phyloP scores from a whole-genome alignment of 1,140 invertebrate species.

The Lasioglossum albipes region DNA sequence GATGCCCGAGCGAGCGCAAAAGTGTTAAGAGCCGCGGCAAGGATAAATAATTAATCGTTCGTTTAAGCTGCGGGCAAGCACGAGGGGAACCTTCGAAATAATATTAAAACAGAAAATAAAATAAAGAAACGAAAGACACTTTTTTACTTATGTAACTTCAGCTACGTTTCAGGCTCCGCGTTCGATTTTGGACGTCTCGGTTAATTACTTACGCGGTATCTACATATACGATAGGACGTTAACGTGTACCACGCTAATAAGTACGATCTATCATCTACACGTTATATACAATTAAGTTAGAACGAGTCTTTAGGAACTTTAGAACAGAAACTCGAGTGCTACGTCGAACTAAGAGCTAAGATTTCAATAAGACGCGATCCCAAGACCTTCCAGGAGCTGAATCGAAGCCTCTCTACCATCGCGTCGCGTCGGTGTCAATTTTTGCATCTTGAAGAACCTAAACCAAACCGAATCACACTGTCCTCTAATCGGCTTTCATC shows the following conservation, averaged over 20 bases:
- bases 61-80: neutral
- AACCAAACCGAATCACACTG: no score
- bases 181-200: constrained; percentile 45
- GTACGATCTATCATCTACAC: constrained; percentile 51
- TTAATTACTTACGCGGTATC: constrained; percentile 28
- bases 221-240: constrained; percentile 38
- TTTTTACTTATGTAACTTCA: neutral
- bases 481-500: no score
- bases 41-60: neutral
- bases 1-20: neutral
- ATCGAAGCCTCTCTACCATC: constrained; percentile 2
- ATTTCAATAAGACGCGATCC: constrained; percentile 17
- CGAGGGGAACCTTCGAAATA: constrained; percentile 8
- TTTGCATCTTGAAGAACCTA: constrained; percentile 3
- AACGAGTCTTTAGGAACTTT: constrained; percentile 62
- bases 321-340: constrained; percentile 60
- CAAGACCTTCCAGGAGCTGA: constrained; percentile 18
- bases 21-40: neutral
- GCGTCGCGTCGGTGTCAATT: no score
- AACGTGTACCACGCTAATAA: constrained; percentile 35
- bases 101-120: neutral
- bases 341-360: constrained; percentile 53
- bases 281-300: constrained; percentile 60
- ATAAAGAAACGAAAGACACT: neutral
- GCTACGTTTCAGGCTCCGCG: constrained; percentile 36